phyloP scores from a whole-genome alignment of 2,797 vertebrate species.

The Sebastes melanostomus region DNA sequence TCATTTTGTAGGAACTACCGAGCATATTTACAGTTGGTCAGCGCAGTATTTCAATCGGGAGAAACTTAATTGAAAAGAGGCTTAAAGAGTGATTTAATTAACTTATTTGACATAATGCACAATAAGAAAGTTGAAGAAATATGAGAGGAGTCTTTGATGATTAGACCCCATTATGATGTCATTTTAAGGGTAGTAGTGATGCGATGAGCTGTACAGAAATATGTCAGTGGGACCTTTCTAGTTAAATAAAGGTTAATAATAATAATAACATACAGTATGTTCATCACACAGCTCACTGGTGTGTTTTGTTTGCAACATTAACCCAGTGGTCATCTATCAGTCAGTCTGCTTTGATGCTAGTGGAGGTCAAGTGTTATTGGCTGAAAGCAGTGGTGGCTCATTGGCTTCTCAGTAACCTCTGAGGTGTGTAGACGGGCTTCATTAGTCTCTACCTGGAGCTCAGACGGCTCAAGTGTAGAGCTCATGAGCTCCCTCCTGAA shows the following conservation, averaged over 20 bases:
- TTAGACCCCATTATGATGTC: neutral
- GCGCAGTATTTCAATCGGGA: neutral
- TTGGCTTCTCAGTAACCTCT: neutral
- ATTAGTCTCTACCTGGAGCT: constrained; percentile 1
- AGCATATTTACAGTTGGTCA: neutral
- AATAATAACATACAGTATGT: neutral
- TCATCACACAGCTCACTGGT: neutral
- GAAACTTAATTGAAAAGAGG: neutral
- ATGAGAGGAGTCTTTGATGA: neutral
- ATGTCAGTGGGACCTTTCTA: neutral
- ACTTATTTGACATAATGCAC: neutral
- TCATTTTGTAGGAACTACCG: neutral
- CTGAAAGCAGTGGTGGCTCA: constrained; percentile 5
- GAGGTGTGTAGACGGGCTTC: neutral
- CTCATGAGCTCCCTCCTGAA: neutral
- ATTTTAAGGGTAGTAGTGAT: neutral
- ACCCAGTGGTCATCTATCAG: neutral
- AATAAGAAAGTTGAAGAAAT: neutral
- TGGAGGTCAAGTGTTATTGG: neutral
- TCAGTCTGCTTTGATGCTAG: neutral
- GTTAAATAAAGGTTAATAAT: neutral
- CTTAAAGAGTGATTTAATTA: neutral
- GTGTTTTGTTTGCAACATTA: constrained; percentile 3
- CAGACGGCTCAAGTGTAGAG: neutral
- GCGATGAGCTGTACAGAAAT: neutral